Base-by-base conservation (phyloP, 2,797 vertebrate genomes). In the Aselliscus stoliczkanus region DNA sequence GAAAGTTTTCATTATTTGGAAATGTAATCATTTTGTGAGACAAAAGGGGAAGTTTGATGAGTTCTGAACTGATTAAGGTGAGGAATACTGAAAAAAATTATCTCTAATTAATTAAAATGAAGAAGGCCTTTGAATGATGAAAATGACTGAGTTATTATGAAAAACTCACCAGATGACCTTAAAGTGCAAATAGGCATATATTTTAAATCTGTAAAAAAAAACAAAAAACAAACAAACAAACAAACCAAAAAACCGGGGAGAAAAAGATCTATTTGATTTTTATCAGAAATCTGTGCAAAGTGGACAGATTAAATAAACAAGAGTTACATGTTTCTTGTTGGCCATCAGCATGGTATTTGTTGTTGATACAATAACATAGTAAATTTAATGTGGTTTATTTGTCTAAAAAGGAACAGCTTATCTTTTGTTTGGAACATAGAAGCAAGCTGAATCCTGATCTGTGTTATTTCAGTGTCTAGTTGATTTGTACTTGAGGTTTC, bases 401-500 rank as follows among this genome's bases (percentile, higher is more conserved):
- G 88, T 82, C 80, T 96, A 72, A 93, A 76, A 81, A 44, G 65
- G 67, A 96, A 93, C 84, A 96, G 42, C 72, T 96, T 96, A 91
- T 96, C 96, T 96, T 95, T 79, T 92, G 77, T 93, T 96, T 96
- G 50, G 90, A 92, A 76, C 44, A 18, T 17, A 73, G 29, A 70
- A 94, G 44, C 87, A 92, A 93, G 81, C 84, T 72, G 60, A 92
- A 60, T 80, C 65, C 60, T 69, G 80, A 80, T 89, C 90, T 90
- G 54, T 94, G 90, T 87, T 89, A 84, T 96, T 95, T 92, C 81
- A 92, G 60, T 47, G 83, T 81, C 88, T 93, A 70, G 27, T 70
- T 89, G 90, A 93, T 94, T 90, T 95, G 92, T 93, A 58, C 84
- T 94, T 69, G 75, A 95, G 83, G 88, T 93, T 97, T 95, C 87